Evolutionary conservation across 1,140 invertebrate genomes (phyloP).

Genomic region (Zaprionus ornatus): DNA sequence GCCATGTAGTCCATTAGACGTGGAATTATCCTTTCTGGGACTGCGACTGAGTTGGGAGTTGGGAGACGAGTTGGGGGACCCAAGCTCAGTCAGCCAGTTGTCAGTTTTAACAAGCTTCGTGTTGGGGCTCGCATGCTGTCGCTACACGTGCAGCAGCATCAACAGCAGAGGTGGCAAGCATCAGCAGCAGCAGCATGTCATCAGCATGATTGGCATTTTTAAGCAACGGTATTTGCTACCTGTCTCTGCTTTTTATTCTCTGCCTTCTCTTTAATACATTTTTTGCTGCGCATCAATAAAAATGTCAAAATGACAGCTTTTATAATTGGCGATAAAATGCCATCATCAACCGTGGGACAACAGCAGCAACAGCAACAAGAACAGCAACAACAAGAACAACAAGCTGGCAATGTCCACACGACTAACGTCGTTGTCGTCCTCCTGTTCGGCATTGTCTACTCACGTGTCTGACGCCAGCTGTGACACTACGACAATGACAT

Average conservation of each 20-base stretch:
- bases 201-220: slow-evolving; percentile 73
- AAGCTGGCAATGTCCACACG: not conserved
- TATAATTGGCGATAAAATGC: slow-evolving; percentile 80
- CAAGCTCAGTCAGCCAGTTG: slow-evolving; percentile 18
- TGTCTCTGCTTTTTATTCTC: slow-evolving; percentile 49
- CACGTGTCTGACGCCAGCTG: slow-evolving; percentile 55
- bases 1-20: slow-evolving; percentile 23
- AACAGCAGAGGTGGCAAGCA: not conserved
- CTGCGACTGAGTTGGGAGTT: slow-evolving; percentile 10
- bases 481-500: slow-evolving; percentile 33
- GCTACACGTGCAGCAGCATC: slow-evolving; percentile 15
- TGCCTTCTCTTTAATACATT: slow-evolving; percentile 38
- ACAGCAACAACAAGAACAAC: slow-evolving; percentile 8
- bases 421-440: slow-evolving; percentile 4
- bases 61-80: not conserved
- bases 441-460: slow-evolving; percentile 31
- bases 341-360: slow-evolving; percentile 55
- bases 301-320: slow-evolving; percentile 72
- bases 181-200: slow-evolving; percentile 6
- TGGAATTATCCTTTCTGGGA: not conserved
- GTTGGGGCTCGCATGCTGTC: not conserved
- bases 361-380: slow-evolving; percentile 36
- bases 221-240: slow-evolving; percentile 43
- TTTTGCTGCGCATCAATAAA: slow-evolving; percentile 61
- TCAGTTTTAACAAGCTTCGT: slow-evolving; percentile 42